Base-by-base conservation (phyloP, 2,888 invertebrate species). In the Therioaphis trifolii region DNA sequence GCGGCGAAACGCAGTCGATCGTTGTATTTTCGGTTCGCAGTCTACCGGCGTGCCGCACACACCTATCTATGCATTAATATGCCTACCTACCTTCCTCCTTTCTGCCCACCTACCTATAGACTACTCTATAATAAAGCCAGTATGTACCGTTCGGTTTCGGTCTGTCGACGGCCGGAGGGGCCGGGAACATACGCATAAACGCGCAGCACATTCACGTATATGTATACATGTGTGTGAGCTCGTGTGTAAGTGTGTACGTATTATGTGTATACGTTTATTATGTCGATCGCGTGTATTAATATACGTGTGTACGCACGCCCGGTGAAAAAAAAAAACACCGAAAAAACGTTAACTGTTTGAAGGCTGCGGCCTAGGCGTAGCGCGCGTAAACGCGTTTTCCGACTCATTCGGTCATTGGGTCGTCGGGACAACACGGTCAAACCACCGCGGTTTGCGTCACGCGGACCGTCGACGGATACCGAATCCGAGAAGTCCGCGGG, bases 81-180 rank as follows among this genome's bases (percentile, higher is more conserved):
- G 11, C 15, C 24, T 24, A 40, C 29, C 14, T 29, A 15, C 21
- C 9, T 43, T 11, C 18, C 1, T 40, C 11, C 4, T 27, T 9
- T 9, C n/a, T 35, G n/a, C 35, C 7, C 40, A 66, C 52, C 29
- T 58, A 55, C 9, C 18, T 21, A 29, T 49, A 29, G 9, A 52
- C 46, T 27, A 12, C 7, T n/a, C 4, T 58, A 21, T 40, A 27
- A 43, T 63, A 72, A 27, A 29, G 7, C 35, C 15, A 15, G n/a
- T 75, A 78, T 63, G 66, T 78, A 78, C 77, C 77, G 77, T 78
- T 78, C 66, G 66, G 66, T 52, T 78, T 78, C 52, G 49, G 49
- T 24, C 66, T 9, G 49, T 11, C 18, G 55, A 21, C 35, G 4
- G 35, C 35, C 35, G 43, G 14, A 21, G 69, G n/a, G 52, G n/a